Evolutionary conservation across 2,888 invertebrate genomes (phyloP).

Genomic region (Hedychridium roseum): DNA sequence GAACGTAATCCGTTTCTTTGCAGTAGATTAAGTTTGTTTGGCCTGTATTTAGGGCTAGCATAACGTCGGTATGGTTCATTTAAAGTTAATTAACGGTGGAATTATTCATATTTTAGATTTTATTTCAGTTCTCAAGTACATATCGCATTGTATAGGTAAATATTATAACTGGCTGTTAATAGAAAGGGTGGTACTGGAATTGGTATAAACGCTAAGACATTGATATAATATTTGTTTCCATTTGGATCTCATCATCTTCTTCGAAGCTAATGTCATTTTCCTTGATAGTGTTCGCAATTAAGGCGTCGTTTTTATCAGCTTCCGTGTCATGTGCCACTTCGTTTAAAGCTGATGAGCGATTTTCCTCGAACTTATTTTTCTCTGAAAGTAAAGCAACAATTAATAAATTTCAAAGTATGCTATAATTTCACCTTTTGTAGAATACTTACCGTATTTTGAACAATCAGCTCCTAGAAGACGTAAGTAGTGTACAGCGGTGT

Average conservation of each 20-base stretch:
- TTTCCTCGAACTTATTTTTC: slow-evolving; percentile 77
- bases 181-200: too few relatives aligned
- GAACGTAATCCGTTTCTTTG: too few relatives aligned
- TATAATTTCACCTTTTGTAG: slow-evolving; percentile 10
- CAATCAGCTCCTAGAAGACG: slow-evolving; percentile 86
- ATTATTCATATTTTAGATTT: too few relatives aligned
- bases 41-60: too few relatives aligned
- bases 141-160: too few relatives aligned
- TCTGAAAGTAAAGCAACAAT: slow-evolving; percentile 64
- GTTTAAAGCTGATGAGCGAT: slow-evolving; percentile 41
- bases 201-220: too few relatives aligned
- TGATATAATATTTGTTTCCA: too few relatives aligned
- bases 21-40: too few relatives aligned
- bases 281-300: slow-evolving; percentile 3
- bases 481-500: slow-evolving; percentile 87
- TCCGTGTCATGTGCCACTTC: slow-evolving; percentile 45
- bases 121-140: too few relatives aligned
- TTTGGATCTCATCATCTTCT: slow-evolving; percentile 16
- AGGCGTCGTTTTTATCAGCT: background rate
- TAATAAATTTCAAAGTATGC: slow-evolving; percentile 55
- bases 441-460: slow-evolving; percentile 78
- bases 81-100: too few relatives aligned
- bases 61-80: too few relatives aligned
- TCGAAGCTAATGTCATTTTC: slow-evolving; percentile 28
- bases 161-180: too few relatives aligned